phyloP scores from a whole-genome alignment of 2,797 vertebrate species.

The Urocyon cinereoargenteus region DNA sequence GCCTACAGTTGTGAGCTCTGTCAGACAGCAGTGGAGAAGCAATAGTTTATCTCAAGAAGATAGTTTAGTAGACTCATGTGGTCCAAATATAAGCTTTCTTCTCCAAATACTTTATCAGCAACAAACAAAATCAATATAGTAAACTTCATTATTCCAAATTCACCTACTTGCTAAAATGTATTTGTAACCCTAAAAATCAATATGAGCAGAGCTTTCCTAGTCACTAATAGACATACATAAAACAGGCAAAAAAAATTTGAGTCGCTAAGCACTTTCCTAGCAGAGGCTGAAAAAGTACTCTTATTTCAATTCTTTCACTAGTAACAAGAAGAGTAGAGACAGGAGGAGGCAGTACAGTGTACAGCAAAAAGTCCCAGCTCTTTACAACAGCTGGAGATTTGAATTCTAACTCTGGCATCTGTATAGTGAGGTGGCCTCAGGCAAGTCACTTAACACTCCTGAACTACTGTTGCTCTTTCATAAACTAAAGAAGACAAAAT shows the following conservation, averaged over 20 bases:
- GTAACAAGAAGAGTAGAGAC: neutral
- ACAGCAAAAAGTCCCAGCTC: neutral
- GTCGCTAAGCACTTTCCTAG: neutral
- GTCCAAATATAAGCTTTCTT: neutral
- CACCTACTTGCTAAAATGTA: neutral
- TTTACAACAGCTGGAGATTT: neutral
- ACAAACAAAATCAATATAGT: neutral
- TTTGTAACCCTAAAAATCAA: neutral
- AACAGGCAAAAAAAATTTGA: neutral
- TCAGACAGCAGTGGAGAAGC: neutral
- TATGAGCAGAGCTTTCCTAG: neutral
- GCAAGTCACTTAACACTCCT: neutral
- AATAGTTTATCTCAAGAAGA: neutral
- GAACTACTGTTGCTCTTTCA: neutral
- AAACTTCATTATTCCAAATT: neutral
- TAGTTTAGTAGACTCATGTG: neutral
- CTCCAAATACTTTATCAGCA: neutral
- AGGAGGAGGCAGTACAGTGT: too few species aligned
- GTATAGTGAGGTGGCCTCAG: neutral
- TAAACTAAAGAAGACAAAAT: neutral
- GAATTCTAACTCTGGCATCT: neutral
- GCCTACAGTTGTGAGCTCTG: neutral
- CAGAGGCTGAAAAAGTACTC: neutral
- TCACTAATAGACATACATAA: neutral
- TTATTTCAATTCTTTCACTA: neutral